phyloP scores from a whole-genome alignment of 2,113 vertebrate species.

The Cynopterus brachyotis region DNA sequence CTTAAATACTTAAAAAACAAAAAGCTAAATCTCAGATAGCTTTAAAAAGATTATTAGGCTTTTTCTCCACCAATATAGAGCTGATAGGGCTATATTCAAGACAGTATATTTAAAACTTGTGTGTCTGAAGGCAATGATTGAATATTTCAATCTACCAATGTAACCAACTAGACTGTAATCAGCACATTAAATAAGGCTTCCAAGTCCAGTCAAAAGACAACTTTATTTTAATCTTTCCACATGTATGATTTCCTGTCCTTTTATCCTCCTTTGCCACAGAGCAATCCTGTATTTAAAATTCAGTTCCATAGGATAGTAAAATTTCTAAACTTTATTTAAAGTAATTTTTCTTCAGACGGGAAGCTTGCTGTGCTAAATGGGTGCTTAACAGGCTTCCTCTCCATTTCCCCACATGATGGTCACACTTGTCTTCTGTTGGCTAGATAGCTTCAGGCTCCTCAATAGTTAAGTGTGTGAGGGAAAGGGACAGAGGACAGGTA shows the following conservation, averaged over 20 bases:
- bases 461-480: neutral
- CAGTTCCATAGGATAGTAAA: neutral
- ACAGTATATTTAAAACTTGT: neutral
- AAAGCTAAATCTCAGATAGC: neutral
- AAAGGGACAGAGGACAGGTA: accelerated
- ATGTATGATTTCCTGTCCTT: neutral
- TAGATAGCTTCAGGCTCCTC: neutral
- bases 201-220: neutral
- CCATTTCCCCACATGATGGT: neutral
- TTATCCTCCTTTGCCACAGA: neutral
- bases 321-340: neutral
- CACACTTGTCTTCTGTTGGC: neutral
- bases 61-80: neutral
- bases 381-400: neutral
- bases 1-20: neutral
- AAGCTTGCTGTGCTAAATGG: neutral
- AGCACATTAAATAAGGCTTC: neutral
- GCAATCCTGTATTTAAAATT: neutral
- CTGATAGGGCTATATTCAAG: neutral
- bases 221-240: neutral
- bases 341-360: neutral
- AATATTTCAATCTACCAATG: neutral
- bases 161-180: neutral
- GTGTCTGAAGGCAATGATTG: neutral
- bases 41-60: neutral